Conservation (phyloP, 2,113 vertebrate species). For the Cephalophus harveyi region DNA sequence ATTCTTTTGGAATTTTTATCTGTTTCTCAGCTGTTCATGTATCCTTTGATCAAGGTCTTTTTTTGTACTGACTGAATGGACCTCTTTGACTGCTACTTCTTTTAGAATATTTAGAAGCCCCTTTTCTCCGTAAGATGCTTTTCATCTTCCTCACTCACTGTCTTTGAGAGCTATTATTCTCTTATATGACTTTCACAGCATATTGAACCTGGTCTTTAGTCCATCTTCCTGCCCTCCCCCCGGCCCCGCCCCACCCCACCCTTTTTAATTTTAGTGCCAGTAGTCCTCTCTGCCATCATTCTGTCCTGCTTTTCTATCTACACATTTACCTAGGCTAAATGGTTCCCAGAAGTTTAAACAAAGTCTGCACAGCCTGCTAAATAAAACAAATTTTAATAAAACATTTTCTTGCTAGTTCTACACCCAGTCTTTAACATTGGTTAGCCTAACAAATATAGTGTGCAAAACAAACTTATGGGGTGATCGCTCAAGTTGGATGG, state of each 20-base stretch:
- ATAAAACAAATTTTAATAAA: neutral
- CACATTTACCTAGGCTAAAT: neutral
- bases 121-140: neutral
- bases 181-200: neutral
- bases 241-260: accelerated
- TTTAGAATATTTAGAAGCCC: neutral
- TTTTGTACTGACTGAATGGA: neutral
- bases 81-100: neutral
- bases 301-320: neutral
- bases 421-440: neutral
- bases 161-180: neutral
- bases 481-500: accelerated
- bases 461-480: neutral
- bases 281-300: neutral
- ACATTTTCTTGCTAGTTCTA: neutral
- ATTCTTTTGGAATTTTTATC: neutral
- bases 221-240: no score
- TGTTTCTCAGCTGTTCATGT: neutral
- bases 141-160: neutral
- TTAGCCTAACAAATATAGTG: neutral
- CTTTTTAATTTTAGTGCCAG: neutral
- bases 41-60: neutral
- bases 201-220: neutral
- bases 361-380: neutral
- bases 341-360: neutral